Evolutionary conservation across 2,797 vertebrate genomes (phyloP).

Genomic region (Sebastes hopkinsi): DNA sequence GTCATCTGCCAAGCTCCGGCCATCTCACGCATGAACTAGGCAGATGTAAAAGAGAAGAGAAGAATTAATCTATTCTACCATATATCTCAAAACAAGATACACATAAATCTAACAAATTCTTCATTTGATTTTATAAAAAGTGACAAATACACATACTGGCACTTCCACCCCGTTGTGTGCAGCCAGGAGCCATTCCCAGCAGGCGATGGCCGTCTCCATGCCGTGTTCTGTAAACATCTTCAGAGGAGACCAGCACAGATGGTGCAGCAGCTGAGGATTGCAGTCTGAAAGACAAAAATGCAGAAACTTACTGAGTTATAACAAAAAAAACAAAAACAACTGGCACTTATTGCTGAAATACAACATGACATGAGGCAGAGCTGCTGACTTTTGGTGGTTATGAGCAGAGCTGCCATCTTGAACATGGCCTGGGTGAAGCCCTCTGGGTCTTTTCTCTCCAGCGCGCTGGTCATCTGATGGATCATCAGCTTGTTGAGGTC

Average conservation of each 20-base stretch:
- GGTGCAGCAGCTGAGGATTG: constrained; percentile 93
- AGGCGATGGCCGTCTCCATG: constrained; percentile 96
- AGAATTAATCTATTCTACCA: not conserved
- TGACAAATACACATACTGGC: constrained; percentile 81
- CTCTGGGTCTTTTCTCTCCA: constrained; percentile 84
- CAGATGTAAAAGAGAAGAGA: not conserved
- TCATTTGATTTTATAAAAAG: not conserved
- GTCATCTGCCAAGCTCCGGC: constrained; percentile 98
- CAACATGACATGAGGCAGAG: not conserved
- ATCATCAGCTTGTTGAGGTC: constrained; percentile 94
- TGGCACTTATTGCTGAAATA: not conserved
- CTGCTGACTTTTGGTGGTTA: constrained; percentile 89
- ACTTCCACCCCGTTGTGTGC: constrained; percentile 95
- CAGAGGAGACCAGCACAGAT: constrained; percentile 95
- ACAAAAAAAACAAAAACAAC: not conserved
- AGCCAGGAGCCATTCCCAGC: constrained; percentile 98
- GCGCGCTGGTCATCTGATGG: constrained; percentile 86
- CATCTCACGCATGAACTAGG: constrained; percentile 98
- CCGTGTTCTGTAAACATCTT: constrained; percentile 96
- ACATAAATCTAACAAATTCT: not conserved
- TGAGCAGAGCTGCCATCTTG: constrained; percentile 94
- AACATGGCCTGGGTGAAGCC: constrained; percentile 96
- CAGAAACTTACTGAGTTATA: not conserved
- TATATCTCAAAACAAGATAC: not conserved
- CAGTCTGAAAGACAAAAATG: constrained; percentile 81